phyloP scores from a whole-genome alignment of 2,888 invertebrate genomes.

The Zygothrica quintamaculata region DNA sequence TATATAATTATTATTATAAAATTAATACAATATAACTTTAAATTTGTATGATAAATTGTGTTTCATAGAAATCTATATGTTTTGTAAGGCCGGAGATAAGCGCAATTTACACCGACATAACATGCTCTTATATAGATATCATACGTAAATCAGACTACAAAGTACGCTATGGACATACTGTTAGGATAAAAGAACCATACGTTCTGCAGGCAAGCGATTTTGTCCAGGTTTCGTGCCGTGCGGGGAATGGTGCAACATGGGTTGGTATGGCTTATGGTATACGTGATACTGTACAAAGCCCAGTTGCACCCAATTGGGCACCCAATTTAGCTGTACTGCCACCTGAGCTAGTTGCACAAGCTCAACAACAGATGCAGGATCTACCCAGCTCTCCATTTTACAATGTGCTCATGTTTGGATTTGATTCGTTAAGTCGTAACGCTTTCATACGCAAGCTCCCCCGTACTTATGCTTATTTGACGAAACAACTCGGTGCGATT shows the following conservation, averaged over 20 bases:
- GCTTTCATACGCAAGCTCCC: constrained; percentile 92
- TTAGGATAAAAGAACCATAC: constrained; percentile 86
- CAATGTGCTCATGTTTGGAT: constrained; percentile 93
- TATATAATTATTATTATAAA: too few relatives aligned
- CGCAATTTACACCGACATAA: constrained; percentile 82
- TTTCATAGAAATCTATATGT: constrained; percentile 82
- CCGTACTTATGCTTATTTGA: constrained; percentile 89
- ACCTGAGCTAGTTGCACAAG: constrained; percentile 60
- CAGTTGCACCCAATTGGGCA: constrained; percentile 56
- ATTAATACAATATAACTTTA: neutral
- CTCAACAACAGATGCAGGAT: constrained; percentile 62
- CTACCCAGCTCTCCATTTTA: constrained; percentile 67
- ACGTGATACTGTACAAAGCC: constrained; percentile 82
- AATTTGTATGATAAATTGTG: neutral
- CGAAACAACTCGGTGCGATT: constrained; percentile 86
- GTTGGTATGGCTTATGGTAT: constrained; percentile 88
- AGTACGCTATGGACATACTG: constrained; percentile 86
- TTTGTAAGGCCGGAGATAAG: constrained; percentile 82
- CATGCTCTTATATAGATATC: constrained; percentile 88
- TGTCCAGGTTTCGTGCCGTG: constrained; percentile 88
- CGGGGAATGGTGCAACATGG: constrained; percentile 86
- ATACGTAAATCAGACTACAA: constrained; percentile 88
- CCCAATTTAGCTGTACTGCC: constrained; percentile 63
- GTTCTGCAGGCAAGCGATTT: constrained; percentile 89
- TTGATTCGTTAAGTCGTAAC: constrained; percentile 94